Evolutionary conservation across 53 echinoderm and acorn worm genomes (phyloP).

Genomic region (Arbacia lixula): DNA sequence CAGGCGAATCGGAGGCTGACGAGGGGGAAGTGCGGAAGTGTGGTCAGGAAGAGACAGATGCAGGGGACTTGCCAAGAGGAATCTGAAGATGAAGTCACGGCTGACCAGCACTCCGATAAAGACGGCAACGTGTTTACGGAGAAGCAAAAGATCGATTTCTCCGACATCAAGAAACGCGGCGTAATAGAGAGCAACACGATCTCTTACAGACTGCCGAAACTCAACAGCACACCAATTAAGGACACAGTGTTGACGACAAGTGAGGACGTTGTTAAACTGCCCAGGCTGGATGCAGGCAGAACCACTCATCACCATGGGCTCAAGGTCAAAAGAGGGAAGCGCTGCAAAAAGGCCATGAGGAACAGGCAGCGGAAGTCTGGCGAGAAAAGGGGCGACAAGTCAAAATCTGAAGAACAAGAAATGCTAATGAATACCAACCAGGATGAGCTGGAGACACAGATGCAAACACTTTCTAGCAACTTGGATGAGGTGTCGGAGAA

Average conservation of each 20-base stretch:
- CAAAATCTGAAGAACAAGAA: not conserved
- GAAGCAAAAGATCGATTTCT: slow-evolving; percentile 26
- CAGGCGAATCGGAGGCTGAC: slow-evolving; percentile 9
- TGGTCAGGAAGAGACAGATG: not conserved
- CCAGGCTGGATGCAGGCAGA: not conserved
- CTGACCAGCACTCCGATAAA: not conserved
- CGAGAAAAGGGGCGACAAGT: not conserved
- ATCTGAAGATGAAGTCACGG: slow-evolving; percentile 1
- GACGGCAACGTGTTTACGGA: not conserved
- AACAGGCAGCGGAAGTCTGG: not conserved
- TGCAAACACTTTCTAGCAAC: not conserved
- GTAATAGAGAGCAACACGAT: slow-evolving; percentile 3
- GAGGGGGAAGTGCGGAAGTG: slow-evolving; percentile 25
- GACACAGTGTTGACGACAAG: not conserved
- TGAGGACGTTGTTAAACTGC: slow-evolving; percentile 9
- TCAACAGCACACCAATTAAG: slow-evolving; percentile 7
- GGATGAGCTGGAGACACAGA: not conserved
- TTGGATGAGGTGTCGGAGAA: slow-evolving; percentile 4
- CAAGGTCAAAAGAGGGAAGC: not conserved
- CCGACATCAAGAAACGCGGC: slow-evolving; percentile 7
- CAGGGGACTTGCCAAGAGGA: not conserved
- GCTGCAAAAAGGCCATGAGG: not conserved
- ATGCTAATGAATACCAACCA: not conserved
- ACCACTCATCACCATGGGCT: not conserved
- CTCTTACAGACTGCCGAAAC: slow-evolving; percentile 14